These are phyloP conservation scores for Dorcus parallelipipedus DNA, from an alignment of 2,888 invertebrate genomes.

Conservation along the genomic window DNA sequence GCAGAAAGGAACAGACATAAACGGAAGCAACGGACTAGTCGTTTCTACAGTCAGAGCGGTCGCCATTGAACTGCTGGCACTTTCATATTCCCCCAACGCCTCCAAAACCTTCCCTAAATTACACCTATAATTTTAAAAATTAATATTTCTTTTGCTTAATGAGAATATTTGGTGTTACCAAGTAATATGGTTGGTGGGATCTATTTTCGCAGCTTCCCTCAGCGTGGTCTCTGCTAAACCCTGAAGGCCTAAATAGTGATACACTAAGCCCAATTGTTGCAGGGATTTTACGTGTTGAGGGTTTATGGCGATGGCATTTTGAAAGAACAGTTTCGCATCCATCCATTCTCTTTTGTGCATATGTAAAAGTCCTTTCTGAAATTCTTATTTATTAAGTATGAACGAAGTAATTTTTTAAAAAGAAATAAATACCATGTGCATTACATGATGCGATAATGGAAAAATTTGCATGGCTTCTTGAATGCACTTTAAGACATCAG, in stretches of 20 bases:
- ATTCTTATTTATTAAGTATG: neutral
- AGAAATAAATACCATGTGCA: conserved; percentile 69
- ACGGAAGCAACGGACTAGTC: conserved; percentile 81
- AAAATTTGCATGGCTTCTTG: conserved; percentile 87
- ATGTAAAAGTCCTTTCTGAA: conserved; percentile 80
- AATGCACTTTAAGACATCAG: conserved; percentile 84
- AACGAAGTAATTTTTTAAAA: neutral
- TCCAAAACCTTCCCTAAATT: conserved; percentile 86
- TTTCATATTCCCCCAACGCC: conserved; percentile 77
- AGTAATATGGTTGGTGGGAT: conserved; percentile 84
- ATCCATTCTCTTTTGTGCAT: conserved; percentile 79
- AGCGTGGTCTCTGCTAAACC: conserved; percentile 91
- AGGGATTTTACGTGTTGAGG: conserved; percentile 91
- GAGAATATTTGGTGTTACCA: conserved; percentile 59
- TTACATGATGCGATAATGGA: conserved; percentile 89
- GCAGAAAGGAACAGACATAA: conserved; percentile 75
- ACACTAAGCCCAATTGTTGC: conserved; percentile 77
- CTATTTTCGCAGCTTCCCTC: conserved; percentile 78
- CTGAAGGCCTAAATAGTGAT: conserved; percentile 86
- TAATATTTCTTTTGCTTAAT: neutral
- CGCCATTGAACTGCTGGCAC: conserved; percentile 88
- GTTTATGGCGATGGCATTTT: conserved; percentile 91
- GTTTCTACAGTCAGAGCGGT: conserved; percentile 85
- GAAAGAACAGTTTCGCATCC: conserved; percentile 87
- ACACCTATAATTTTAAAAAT: conserved; percentile 56